Conservation (phyloP, 2,888 invertebrate species). For the Suillia variegata region DNA sequence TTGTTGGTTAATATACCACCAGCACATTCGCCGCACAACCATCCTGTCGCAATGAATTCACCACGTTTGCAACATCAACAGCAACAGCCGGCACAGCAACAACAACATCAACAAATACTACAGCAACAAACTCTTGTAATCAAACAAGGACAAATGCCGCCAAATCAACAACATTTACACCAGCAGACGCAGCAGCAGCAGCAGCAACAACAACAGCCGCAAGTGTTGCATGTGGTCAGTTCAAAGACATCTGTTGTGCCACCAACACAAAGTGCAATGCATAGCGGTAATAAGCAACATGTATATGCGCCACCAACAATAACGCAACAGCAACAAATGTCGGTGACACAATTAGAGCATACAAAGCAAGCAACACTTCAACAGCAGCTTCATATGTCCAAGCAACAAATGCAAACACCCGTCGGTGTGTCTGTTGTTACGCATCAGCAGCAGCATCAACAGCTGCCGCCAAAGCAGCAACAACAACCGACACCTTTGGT, state of each 20-base stretch:
- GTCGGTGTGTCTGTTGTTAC: constrained; percentile 39
- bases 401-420: constrained; percentile 26
- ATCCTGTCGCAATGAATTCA: constrained; percentile 36
- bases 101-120: too few relatives aligned
- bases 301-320: constrained; percentile 28
- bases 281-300: constrained; percentile 26
- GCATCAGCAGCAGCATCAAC: constrained; percentile 41
- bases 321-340: constrained; percentile 20
- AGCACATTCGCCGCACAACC: constrained; percentile 47
- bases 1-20: constrained; percentile 56
- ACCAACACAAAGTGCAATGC: constrained; percentile 28
- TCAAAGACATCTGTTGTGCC: constrained; percentile 45
- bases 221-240: constrained; percentile 53
- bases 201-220: constrained; percentile 32
- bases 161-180: constrained; percentile 28
- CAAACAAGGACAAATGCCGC: constrained; percentile 43
- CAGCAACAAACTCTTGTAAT: constrained; percentile 51
- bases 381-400: constrained; percentile 26
- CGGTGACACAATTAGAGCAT: constrained; percentile 17
- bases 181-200: constrained; percentile 25
- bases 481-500: constrained; percentile 36
- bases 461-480: constrained; percentile 31
- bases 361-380: constrained; percentile 27
- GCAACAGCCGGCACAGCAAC: constrained; percentile 24
- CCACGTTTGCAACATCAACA: constrained; percentile 41